These are phyloP conservation scores for Antheraea pernyi DNA, from an alignment of 1,140 invertebrate genomes.

Conservation along the genomic window DNA sequence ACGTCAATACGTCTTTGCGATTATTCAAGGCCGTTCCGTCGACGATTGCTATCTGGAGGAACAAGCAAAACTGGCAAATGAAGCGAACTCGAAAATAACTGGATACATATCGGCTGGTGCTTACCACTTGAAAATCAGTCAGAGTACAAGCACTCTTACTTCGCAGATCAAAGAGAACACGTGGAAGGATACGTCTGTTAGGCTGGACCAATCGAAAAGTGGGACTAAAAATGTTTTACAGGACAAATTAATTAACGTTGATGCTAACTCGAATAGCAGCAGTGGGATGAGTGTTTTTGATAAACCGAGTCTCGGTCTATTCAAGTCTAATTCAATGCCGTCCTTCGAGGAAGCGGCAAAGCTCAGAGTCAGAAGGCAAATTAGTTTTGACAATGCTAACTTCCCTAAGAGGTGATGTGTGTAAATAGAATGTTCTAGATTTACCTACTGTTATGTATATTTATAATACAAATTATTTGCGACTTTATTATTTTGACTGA, in stretches of 20 bases:
- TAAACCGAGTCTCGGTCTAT: conserved; percentile 41
- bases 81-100: conserved; percentile 47
- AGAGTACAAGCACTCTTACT: conserved; percentile 38
- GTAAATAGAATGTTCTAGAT: neutral
- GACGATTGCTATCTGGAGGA: conserved; percentile 80
- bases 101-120: conserved; percentile 69
- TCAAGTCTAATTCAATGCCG: conserved; percentile 66
- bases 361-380: conserved; percentile 70
- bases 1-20: conserved; percentile 80
- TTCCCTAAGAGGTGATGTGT: conserved; percentile 67
- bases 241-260: conserved; percentile 75
- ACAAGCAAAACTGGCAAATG: conserved; percentile 53
- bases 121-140: conserved; percentile 51
- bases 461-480: neutral
- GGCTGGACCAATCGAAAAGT: conserved; percentile 50
- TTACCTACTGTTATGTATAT: neutral
- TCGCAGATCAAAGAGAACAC: conserved; percentile 72
- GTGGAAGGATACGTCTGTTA: conserved; percentile 35
- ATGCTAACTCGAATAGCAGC: conserved; percentile 61
- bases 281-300: conserved; percentile 50
- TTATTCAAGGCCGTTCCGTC: conserved; percentile 81
- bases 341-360: conserved; percentile 68
- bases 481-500: neutral
- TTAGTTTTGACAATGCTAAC: conserved; percentile 74
- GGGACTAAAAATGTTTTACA: conserved; percentile 69